Conservation (phyloP, 2,113 vertebrate species). For the Eonycteris spelaea region DNA sequence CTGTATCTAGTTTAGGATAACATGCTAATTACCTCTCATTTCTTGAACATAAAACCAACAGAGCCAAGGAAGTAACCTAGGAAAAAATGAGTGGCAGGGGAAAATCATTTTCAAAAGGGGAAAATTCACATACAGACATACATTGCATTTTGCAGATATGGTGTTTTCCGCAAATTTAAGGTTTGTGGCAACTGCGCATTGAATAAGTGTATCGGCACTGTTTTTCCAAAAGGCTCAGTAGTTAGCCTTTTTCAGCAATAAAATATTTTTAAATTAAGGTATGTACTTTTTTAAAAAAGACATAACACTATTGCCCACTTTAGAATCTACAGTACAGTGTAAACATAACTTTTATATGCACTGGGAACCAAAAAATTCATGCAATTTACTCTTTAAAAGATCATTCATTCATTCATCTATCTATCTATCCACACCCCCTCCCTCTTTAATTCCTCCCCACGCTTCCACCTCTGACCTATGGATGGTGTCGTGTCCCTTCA, state of each 20-base stretch:
- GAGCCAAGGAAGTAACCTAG: constrained; percentile 3
- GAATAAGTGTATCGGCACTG: not conserved
- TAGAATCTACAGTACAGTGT: not conserved
- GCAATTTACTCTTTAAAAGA: too few species aligned
- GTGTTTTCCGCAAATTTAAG: not conserved
- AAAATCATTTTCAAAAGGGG: not conserved
- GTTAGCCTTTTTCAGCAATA: too few species aligned
- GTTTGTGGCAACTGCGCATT: not conserved
- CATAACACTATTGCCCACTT: not conserved
- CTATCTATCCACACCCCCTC: too few species aligned
- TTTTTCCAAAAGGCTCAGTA: too few species aligned
- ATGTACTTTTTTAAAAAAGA: not conserved
- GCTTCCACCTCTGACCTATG: too few species aligned
- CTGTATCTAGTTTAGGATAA: not conserved
- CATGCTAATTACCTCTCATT: not conserved
- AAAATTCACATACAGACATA: not conserved
- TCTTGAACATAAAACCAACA: not conserved
- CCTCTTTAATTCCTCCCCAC: too few species aligned
- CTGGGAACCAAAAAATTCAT: not conserved
- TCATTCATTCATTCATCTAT: too few species aligned
- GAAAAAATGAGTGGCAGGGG: not conserved
- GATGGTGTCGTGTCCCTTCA: too few species aligned
- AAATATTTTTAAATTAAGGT: too few species aligned
- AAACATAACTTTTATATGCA: not conserved
- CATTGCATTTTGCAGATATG: not conserved